Base-by-base conservation (phyloP, 1,140 invertebrate genomes). In the Odontomachus brunneus region DNA sequence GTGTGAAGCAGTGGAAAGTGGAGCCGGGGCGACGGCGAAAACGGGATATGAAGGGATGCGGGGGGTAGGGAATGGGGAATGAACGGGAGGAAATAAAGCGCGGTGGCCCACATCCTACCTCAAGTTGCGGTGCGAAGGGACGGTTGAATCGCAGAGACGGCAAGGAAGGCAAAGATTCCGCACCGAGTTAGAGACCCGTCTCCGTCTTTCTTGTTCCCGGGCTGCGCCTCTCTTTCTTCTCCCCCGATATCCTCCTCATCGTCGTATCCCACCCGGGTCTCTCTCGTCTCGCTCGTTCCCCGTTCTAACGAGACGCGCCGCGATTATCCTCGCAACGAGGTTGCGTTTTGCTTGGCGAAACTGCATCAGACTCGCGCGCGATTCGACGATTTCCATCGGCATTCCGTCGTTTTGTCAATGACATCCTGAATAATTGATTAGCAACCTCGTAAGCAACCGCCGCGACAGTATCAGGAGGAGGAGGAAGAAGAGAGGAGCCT, bases 31-130 rank as follows among this genome's bases (percentile, higher is more conserved):
- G 78, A 57, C 26, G 85, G n/a, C 17, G 65, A 80, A 60, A 80
- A 65, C 69, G 85, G 63, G 53, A 33, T 74, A 80, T 59, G 60
- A 84, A 60, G 53, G 59, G 17, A 29, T 17, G 19, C 15, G 12
- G n/a, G n/a, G n/a, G n/a, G n/a, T n/a, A n/a, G n/a, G n/a, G n/a
- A n/a, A n/a, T 12, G 22, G 22, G 4, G 33, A 22, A 22, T 51
- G 86, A 88, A 88, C 24, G 62, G 62, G 75, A 84, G 85, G 76
- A 85, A 82, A 89, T 89, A 84, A 90, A 88, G 83, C 82, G 82
- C 74, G 51, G 62, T 90, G 86, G 82, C 88, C 87, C 72, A 90
- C 75, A 88, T 90, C 83, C 80, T 12, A n/a, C 38, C 24, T 65
- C 29, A 11, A 62, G 69, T 33, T 24, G 29, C 11, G 49, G 15